Evolutionary conservation across 2,797 vertebrate genomes (phyloP).

Genomic region (Prionace glauca): DNA sequence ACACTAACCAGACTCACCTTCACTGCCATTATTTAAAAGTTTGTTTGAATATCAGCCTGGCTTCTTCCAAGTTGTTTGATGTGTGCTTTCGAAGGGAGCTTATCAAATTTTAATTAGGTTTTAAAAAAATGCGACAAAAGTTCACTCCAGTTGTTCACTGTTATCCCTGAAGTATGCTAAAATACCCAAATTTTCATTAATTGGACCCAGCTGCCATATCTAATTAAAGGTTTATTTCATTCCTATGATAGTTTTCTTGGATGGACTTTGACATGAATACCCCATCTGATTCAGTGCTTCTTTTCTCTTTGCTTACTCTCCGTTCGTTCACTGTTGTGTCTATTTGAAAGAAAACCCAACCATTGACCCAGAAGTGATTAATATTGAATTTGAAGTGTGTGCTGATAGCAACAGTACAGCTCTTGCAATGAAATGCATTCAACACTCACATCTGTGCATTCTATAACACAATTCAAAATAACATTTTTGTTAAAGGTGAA

Average conservation of each 20-base stretch:
- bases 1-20: not conserved
- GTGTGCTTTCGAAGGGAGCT: not conserved
- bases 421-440: not conserved
- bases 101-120: slow-evolving; percentile 35
- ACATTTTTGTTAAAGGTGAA: not conserved
- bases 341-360: not conserved
- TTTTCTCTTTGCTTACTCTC: not conserved
- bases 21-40: not conserved
- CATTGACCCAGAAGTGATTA: not conserved
- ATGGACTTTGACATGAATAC: not conserved
- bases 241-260: not conserved
- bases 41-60: slow-evolving; percentile 24
- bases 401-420: not conserved
- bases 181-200: slow-evolving; percentile 1
- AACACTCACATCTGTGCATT: not conserved
- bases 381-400: not conserved
- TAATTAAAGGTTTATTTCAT: slow-evolving; percentile 20
- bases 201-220: not conserved
- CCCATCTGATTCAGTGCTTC: not conserved
- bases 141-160: not conserved
- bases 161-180: not conserved
- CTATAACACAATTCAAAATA: not conserved
- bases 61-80: not conserved
- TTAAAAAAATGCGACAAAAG: not conserved
- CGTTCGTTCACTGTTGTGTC: not conserved